Percentiles rank a stretch among this genome's conserved stretches.
These are phyloP conservation scores for Glaucomys volans DNA, from an alignment of 2,113 vertebrate genomes.

Conservation along the genomic window DNA sequence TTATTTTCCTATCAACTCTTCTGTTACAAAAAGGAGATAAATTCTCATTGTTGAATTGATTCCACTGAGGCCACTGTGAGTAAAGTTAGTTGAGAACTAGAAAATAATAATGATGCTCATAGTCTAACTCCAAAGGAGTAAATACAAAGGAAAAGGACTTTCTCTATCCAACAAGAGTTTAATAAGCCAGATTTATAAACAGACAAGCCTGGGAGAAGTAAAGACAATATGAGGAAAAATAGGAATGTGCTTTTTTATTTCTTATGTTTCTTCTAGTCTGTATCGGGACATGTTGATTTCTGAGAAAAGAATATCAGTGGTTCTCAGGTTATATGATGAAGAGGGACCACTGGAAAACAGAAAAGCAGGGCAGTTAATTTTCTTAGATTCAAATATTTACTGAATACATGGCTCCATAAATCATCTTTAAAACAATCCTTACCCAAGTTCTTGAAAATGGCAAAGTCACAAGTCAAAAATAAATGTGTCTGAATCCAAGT, in stretches of 20 bases:
- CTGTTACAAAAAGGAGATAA: neutral
- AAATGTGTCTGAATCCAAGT: conserved; percentile 17
- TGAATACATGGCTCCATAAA: neutral
- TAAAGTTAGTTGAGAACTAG: conserved; percentile 34
- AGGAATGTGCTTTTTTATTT: neutral
- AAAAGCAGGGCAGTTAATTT: neutral
- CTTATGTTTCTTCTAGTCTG: neutral
- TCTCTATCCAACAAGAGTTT: neutral
- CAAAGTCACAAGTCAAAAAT: neutral
- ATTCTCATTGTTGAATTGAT: conserved; percentile 9
- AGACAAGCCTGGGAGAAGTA: neutral
- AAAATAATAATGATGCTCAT: neutral
- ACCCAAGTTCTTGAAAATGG: conserved; percentile 15
- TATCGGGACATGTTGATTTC: neutral
- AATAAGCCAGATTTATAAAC: neutral
- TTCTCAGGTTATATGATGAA: conserved; percentile 20
- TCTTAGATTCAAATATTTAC: neutral
- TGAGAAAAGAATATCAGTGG: neutral
- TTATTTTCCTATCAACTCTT: conserved; percentile 37
- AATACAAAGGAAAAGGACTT: neutral
- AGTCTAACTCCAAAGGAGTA: neutral
- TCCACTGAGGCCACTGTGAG: neutral
- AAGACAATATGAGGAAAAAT: neutral
- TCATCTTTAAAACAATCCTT: neutral
- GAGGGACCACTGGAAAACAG: neutral